These are phyloP conservation scores for Eulithis testata DNA, from an alignment of 2,888 invertebrate species.

Conservation along the genomic window DNA sequence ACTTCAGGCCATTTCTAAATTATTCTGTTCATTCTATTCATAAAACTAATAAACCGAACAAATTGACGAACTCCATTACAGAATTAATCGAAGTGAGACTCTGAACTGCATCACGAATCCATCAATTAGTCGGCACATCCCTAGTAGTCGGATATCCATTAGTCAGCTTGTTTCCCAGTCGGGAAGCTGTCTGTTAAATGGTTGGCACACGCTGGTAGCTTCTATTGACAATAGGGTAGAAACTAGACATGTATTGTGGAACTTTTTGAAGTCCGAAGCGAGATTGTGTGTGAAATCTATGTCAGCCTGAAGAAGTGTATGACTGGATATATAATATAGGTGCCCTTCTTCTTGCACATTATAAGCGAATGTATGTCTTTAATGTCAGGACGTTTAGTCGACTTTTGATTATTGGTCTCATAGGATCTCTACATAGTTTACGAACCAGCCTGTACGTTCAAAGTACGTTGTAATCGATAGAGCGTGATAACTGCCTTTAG, in stretches of 20 bases:
- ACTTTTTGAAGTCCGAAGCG: not conserved
- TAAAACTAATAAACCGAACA: not conserved
- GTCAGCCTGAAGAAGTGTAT: too few species aligned
- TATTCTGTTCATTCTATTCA: not conserved
- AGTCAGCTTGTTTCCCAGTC: slow-evolving; percentile 34
- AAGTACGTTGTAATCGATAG: too few species aligned
- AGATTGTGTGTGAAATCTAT: not conserved
- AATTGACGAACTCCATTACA: slow-evolving; percentile 14
- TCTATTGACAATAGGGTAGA: slow-evolving; percentile 13
- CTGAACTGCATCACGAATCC: slow-evolving; percentile 22
- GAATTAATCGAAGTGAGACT: slow-evolving; percentile 10
- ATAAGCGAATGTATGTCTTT: too few species aligned
- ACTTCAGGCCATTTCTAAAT: too few species aligned
- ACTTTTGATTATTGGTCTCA: too few species aligned
- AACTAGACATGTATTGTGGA: not conserved
- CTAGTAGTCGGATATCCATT: slow-evolving; percentile 31
- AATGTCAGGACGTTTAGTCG: too few species aligned
- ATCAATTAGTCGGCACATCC: slow-evolving; percentile 29
- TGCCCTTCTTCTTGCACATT: too few species aligned
- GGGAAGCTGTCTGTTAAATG: slow-evolving; percentile 65
- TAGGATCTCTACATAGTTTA: too few species aligned
- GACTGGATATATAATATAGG: too few species aligned
- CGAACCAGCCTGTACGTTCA: too few species aligned
- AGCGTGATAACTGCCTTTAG: too few species aligned
- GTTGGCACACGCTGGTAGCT: slow-evolving; percentile 67